Evolutionary conservation across 2,113 vertebrate species (phyloP).

Genomic region (Peromyscus polionotus): DNA sequence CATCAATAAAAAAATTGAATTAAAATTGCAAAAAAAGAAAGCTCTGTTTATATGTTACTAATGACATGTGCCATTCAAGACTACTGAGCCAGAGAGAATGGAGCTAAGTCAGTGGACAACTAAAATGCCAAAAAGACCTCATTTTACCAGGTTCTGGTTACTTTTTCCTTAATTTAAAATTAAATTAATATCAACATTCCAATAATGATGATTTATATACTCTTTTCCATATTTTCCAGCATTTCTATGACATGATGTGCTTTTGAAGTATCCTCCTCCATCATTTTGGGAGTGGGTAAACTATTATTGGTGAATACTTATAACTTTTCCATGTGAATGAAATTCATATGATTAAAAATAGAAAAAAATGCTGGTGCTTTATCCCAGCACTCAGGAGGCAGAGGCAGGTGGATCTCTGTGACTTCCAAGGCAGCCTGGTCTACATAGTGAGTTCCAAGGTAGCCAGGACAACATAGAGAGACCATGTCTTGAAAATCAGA

Average conservation of each 20-base stretch:
- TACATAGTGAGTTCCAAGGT: neutral
- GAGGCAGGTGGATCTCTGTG: neutral
- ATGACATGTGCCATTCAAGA: neutral
- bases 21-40: neutral
- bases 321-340: neutral
- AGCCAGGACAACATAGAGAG: neutral
- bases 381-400: neutral
- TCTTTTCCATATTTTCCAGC: neutral
- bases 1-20: neutral
- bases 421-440: neutral
- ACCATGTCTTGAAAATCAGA: neutral
- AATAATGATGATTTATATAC: neutral
- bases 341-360: conserved; percentile 11
- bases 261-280: neutral
- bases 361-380: neutral
- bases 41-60: too few species aligned
- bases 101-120: neutral
- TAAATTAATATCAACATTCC: too few species aligned
- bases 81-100: neutral
- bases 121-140: neutral
- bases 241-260: neutral
- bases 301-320: neutral
- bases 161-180: neutral
- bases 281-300: neutral
- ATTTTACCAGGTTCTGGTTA: neutral